A percentile compares a stretch with the other conserved stretches of the same genome.
These are phyloP conservation scores for Petrocephalus sullivani DNA, from an alignment of 2,797 vertebrate genomes.

Conservation along the genomic window DNA sequence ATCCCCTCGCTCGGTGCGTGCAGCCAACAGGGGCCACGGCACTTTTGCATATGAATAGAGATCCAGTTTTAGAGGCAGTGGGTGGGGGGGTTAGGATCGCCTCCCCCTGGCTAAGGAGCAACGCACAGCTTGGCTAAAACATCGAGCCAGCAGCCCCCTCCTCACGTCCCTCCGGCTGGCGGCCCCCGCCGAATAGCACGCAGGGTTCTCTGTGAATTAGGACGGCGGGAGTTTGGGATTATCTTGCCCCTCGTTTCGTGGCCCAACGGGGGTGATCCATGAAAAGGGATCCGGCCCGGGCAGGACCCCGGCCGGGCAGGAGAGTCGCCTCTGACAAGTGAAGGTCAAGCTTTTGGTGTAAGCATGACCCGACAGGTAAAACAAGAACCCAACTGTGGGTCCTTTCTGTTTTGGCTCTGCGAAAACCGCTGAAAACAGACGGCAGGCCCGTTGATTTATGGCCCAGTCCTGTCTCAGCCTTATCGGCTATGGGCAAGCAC, in stretches of 20 bases:
- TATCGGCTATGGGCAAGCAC: slow-evolving; percentile 90
- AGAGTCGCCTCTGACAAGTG: slow-evolving; percentile 43
- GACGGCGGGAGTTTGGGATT: not conserved
- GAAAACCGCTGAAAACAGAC: slow-evolving; percentile 52
- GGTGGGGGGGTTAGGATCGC: slow-evolving; percentile 43
- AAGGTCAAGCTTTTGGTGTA: slow-evolving; percentile 67
- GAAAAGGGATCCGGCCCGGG: not conserved
- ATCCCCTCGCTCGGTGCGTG: slow-evolving; percentile 54
- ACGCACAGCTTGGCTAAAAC: not conserved
- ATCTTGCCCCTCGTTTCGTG: not conserved
- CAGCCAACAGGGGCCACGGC: slow-evolving; percentile 56
- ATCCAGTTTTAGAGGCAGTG: slow-evolving; percentile 34
- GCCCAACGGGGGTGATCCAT: not conserved
- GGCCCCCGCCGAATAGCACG: not conserved
- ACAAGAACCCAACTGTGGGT: slow-evolving; percentile 85
- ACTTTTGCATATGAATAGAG: slow-evolving; percentile 71
- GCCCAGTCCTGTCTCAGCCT: slow-evolving; percentile 82
- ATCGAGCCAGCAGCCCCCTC: not conserved
- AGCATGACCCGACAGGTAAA: slow-evolving; percentile 79
- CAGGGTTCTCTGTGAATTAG: not conserved
- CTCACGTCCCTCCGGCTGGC: not conserved
- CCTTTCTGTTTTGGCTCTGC: slow-evolving; percentile 37
- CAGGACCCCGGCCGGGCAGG: slow-evolving; percentile 46
- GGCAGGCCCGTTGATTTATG: slow-evolving; percentile 84
- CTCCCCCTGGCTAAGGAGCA: not conserved